phyloP scores from a whole-genome alignment of 2,113 vertebrate genomes.

The Sardina pilchardus region DNA sequence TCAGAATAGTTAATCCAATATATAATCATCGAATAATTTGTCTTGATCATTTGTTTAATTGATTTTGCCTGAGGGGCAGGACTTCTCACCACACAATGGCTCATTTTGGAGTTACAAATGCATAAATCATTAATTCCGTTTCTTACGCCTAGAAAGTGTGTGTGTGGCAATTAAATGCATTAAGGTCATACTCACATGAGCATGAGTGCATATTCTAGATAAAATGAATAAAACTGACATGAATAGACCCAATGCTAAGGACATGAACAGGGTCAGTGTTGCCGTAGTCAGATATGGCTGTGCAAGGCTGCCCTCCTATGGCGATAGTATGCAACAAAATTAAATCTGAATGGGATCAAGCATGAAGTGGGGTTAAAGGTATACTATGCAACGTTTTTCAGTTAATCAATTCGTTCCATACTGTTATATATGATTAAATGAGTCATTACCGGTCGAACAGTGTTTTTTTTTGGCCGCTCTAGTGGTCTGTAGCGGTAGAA shows the following conservation, averaged over 20 bases:
- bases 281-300: not conserved
- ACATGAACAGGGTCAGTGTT: not conserved
- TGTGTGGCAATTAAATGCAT: not conserved
- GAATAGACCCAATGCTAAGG: not conserved
- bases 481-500: too few species aligned
- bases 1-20: not conserved
- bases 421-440: too few species aligned
- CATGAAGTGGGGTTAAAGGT: too few species aligned
- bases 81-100: too few species aligned
- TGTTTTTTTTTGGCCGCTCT: too few species aligned
- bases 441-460: too few species aligned
- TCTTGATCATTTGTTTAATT: too few species aligned
- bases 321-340: not conserved
- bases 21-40: not conserved
- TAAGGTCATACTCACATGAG: not conserved
- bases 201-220: not conserved
- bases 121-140: not conserved
- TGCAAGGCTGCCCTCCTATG: slow-evolving; percentile 1
- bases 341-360: not conserved
- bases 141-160: not conserved
- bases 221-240: not conserved
- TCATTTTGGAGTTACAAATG: not conserved
- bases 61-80: too few species aligned
- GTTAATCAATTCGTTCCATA: too few species aligned
- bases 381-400: too few species aligned